Conservation (phyloP, 2,113 vertebrate species). For the Pelvicachromis taeniatus region DNA sequence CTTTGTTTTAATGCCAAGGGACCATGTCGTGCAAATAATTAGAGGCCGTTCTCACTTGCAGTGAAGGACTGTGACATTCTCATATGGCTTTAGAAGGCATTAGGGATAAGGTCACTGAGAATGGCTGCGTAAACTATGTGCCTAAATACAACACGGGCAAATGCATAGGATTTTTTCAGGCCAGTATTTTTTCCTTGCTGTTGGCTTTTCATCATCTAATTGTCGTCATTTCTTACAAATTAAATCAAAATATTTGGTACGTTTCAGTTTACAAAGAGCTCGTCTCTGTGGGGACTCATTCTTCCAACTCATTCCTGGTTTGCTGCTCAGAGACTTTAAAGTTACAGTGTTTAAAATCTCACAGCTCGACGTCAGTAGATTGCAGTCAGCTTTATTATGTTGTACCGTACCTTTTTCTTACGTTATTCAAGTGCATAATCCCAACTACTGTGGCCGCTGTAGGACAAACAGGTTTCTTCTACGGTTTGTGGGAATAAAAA, state of each 20-base stretch:
- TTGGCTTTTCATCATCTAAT: neutral
- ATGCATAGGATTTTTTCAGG: neutral
- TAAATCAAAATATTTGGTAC: neutral
- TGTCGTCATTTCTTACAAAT: neutral
- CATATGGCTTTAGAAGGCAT: neutral
- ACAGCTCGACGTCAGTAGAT: neutral
- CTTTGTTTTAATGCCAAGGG: neutral
- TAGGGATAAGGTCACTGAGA: neutral
- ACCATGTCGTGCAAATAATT: neutral
- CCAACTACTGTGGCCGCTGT: rapidly evolving
- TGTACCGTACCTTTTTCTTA: too few relatives aligned
- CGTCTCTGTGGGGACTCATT: neutral
- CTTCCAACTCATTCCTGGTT: neutral
- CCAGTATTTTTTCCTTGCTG: too few relatives aligned
- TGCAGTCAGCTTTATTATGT: neutral
- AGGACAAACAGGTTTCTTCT: neutral
- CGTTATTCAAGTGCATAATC: neutral
- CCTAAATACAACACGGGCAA: neutral
- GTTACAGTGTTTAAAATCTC: neutral
- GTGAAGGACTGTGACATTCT: neutral
- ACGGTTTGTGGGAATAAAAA: rapidly evolving
- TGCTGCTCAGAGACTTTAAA: neutral
- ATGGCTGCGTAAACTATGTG: neutral
- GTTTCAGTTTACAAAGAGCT: neutral
- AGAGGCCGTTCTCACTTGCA: neutral